phyloP scores from a whole-genome alignment of 2,797 vertebrate genomes.

The Pipistrellus pygmaeus region DNA sequence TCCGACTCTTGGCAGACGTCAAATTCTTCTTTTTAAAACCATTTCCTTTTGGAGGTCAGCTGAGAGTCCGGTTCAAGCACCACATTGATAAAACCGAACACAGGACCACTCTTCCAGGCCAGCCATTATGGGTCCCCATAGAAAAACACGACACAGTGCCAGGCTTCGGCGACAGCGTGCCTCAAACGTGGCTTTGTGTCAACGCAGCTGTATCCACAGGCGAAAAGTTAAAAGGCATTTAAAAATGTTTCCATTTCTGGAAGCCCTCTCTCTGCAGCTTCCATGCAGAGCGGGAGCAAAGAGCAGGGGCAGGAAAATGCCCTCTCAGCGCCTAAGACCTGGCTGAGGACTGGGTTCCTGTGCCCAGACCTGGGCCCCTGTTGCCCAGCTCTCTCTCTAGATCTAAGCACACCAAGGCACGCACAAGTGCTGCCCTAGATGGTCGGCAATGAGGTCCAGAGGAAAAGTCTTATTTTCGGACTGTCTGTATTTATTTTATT shows the following conservation, averaged over 20 bases:
- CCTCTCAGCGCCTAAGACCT: neutral
- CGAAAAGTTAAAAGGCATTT: conserved; percentile 81
- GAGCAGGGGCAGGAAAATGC: neutral
- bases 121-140: conserved; percentile 83
- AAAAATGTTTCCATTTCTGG: conserved; percentile 84
- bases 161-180: conserved; percentile 85
- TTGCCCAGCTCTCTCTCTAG: neutral
- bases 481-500: neutral
- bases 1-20: conserved; percentile 85
- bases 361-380: neutral
- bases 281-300: neutral
- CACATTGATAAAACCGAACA: conserved; percentile 85
- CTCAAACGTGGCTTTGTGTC: conserved; percentile 90
- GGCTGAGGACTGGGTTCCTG: neutral
- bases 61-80: conserved; percentile 84
- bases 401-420: neutral
- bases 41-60: conserved; percentile 88
- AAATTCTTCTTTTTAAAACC: conserved; percentile 87
- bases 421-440: neutral
- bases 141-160: conserved; percentile 86
- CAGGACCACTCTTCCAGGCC: conserved; percentile 87
- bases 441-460: neutral
- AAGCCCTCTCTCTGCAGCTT: conserved; percentile 72
- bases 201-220: conserved; percentile 90
- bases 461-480: conserved; percentile 32